Base-by-base conservation (phyloP, 2,888 invertebrate species). In the Troides aeacus region DNA sequence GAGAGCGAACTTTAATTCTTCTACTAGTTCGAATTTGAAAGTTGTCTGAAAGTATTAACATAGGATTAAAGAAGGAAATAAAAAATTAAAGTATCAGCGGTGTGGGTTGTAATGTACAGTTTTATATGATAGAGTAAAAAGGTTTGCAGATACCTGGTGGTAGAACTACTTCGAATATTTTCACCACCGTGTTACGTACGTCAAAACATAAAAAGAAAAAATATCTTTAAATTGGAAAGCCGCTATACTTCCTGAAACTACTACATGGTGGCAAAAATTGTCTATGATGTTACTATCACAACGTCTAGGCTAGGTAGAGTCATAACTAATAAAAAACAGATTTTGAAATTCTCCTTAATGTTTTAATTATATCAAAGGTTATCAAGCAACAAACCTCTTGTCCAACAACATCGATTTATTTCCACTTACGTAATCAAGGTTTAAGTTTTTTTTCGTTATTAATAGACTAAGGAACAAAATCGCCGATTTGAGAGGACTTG, bases 1-100 rank as follows among this genome's bases (percentile, higher is more conserved):
- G 0, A 95, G 76, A 4, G 94, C 94, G 78, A 96, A 96, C 77
- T 93, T 94, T 56, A 96, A 75, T 79, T 96, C 96, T 76, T 94
- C 93, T 62, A 93, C 80, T 15, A 95, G 76, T 77, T 94, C 94
- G 70, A 93, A 89, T 76, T 92, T 94, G 81, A 95, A 95, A 0
- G 94, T 88, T 1, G 94, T 89, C 92, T 95, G 87, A 24, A 84
- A 65, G n/a, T 39, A 24, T 21, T 30, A 61, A 30, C 57, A 23
- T 8, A 50, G 17, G n/a, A 17, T 17, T 0, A 61, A 36, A 39
- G n/a, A 18, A 63, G 46, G 50, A 4, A 39, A 21, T 18, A 42
- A 10, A n/a, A 64, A 0, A 30, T 30, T 4, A 30, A 30, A 30
- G 3, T 30, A 30, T 30, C 30, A 30, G 30, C 5, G 30, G 30